These are phyloP conservation scores for Sitta europaea DNA, from an alignment of 2,113 vertebrate genomes.

Conservation along the genomic window DNA sequence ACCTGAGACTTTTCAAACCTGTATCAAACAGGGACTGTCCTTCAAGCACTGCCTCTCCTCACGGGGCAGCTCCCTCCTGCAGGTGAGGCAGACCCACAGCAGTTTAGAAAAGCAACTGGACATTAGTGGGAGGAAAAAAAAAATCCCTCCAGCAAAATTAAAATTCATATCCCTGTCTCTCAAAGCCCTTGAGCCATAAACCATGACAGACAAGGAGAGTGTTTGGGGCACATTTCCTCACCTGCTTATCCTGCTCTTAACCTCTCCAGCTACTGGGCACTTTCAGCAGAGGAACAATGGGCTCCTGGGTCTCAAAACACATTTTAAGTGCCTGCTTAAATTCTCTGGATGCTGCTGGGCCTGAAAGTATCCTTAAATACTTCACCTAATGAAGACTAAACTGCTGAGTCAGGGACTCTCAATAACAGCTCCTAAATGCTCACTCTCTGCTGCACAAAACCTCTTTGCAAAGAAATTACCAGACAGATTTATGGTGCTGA, in stretches of 20 bases:
- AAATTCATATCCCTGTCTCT: background rate
- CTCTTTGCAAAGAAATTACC: background rate
- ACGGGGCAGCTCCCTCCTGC: background rate
- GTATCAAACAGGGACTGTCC: background rate
- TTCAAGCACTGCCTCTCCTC: background rate
- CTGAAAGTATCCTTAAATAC: background rate
- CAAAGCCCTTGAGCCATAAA: background rate
- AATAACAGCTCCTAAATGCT: background rate
- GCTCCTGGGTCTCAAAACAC: background rate
- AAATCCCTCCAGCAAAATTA: background rate
- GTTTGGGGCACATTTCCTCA: background rate
- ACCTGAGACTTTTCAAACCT: background rate
- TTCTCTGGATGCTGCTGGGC: background rate
- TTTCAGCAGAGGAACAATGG: background rate
- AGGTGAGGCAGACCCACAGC: background rate
- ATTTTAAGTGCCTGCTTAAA: background rate
- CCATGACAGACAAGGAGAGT: background rate
- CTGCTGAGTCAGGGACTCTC: background rate
- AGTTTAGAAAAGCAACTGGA: background rate
- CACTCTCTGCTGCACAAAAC: background rate
- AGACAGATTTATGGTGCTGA: background rate
- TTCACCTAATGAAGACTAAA: background rate
- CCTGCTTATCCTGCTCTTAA: background rate
- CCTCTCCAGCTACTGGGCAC: background rate
- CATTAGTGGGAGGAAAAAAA: background rate